These are phyloP conservation scores for Atractosteus spatula DNA, from an alignment of 2,113 vertebrate genomes.

Conservation along the genomic window DNA sequence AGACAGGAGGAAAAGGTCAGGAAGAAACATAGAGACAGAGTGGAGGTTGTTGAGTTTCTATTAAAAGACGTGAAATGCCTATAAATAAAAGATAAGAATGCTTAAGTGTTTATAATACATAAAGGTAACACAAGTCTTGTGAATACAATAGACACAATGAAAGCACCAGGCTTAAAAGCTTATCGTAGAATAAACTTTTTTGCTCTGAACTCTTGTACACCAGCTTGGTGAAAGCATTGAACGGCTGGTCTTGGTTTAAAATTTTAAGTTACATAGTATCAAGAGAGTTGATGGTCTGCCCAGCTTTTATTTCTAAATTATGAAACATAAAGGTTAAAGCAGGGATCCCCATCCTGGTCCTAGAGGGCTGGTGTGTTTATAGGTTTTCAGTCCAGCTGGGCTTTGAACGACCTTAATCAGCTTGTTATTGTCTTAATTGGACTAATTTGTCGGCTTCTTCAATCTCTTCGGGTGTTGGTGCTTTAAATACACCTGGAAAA, in stretches of 20 bases:
- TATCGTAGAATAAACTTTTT: not conserved
- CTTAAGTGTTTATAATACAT: not conserved
- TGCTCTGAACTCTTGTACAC: not conserved
- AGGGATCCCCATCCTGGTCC: too few species aligned
- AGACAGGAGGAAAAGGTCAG: not conserved
- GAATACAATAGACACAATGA: not conserved
- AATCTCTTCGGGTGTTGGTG: too few species aligned
- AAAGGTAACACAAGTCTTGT: not conserved
- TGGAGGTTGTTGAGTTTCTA: not conserved
- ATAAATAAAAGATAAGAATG: not conserved
- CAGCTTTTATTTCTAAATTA: too few species aligned
- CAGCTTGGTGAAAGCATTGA: not conserved
- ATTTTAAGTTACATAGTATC: too few species aligned
- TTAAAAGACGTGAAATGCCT: not conserved
- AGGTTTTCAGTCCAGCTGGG: too few species aligned
- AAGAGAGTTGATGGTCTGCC: too few species aligned
- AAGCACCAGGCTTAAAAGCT: not conserved
- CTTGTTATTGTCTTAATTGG: too few species aligned
- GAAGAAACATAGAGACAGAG: not conserved
- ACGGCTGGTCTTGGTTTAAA: not conserved
- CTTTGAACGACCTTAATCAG: too few species aligned
- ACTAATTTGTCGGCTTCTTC: too few species aligned
- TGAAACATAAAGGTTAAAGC: too few species aligned
- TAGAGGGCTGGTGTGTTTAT: too few species aligned
- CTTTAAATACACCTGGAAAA: too few species aligned